Conservation (phyloP, 2,888 invertebrate species). For the Tolmerus cingulatus region DNA sequence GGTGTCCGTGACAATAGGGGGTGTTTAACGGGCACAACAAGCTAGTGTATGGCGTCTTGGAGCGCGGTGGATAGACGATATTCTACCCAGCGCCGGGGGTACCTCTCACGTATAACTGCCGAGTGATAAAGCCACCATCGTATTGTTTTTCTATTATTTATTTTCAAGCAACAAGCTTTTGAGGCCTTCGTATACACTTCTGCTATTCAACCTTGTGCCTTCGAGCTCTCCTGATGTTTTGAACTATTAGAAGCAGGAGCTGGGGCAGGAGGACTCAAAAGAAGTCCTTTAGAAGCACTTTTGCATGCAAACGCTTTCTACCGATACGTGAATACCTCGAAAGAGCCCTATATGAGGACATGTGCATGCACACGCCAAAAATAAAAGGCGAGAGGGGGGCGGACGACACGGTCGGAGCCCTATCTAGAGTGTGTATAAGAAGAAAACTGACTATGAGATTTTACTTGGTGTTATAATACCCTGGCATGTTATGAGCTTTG, state of each 20-base stretch:
- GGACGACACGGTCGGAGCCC: background rate
- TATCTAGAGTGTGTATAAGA: background rate
- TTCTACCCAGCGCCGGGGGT: background rate
- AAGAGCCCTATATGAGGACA: background rate
- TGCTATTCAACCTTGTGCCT: background rate
- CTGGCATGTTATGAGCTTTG: background rate
- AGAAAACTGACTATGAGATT: background rate
- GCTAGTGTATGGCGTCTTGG: background rate
- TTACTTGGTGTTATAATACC: background rate
- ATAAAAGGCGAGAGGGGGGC: background rate
- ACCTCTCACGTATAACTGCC: background rate
- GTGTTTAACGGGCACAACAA: background rate
- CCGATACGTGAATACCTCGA: background rate
- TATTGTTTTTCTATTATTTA: slow-evolving; percentile 27
- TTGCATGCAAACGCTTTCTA: background rate
- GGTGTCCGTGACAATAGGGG: background rate
- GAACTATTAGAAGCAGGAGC: background rate
- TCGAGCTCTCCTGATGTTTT: background rate
- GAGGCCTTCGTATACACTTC: background rate
- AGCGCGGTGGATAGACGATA: background rate
- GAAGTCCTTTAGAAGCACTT: background rate
- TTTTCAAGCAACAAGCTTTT: slow-evolving; percentile 19
- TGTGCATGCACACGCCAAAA: background rate
- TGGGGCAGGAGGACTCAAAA: background rate
- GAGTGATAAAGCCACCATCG: slow-evolving; percentile 5